phyloP scores from a whole-genome alignment of 1,140 invertebrate species.

The Achroia grisella region DNA sequence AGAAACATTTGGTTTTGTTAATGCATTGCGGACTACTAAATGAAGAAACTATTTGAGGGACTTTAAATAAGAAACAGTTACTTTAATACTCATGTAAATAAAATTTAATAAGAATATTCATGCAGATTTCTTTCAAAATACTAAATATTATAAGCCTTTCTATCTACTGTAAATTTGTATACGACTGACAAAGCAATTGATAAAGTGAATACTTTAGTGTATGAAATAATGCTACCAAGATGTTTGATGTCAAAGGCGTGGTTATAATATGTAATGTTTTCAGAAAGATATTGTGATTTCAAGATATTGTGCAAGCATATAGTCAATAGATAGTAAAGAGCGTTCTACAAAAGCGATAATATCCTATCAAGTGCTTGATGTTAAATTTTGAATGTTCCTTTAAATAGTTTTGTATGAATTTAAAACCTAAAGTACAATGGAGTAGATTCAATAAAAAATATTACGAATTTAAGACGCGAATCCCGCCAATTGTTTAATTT shows the following conservation, averaged over 20 bases:
- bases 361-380: slow-evolving; percentile 25
- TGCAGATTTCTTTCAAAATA: no score
- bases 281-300: not conserved
- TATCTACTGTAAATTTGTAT: no score
- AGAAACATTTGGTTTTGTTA: no score
- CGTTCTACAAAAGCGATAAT: slow-evolving; percentile 28
- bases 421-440: slow-evolving; percentile 16
- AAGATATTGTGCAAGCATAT: slow-evolving; percentile 8
- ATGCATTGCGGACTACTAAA: no score
- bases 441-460: slow-evolving; percentile 19
- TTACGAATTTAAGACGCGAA: slow-evolving; percentile 5
- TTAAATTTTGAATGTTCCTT: slow-evolving; percentile 6
- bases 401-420: slow-evolving; percentile 12
- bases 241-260: not conserved
- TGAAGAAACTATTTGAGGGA: no score
- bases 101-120: no score
- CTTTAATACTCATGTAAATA: no score
- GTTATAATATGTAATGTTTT: not conserved
- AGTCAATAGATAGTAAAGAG: slow-evolving; percentile 7
- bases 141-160: no score
- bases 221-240: not conserved
- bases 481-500: slow-evolving; percentile 34
- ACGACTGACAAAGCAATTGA: no score
- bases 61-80: no score
- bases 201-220: no score